A percentile compares a stretch with the other conserved stretches of the same genome.
These are phyloP conservation scores for Python bivittatus DNA, from an alignment of 2,113 vertebrate genomes.

Conservation along the genomic window DNA sequence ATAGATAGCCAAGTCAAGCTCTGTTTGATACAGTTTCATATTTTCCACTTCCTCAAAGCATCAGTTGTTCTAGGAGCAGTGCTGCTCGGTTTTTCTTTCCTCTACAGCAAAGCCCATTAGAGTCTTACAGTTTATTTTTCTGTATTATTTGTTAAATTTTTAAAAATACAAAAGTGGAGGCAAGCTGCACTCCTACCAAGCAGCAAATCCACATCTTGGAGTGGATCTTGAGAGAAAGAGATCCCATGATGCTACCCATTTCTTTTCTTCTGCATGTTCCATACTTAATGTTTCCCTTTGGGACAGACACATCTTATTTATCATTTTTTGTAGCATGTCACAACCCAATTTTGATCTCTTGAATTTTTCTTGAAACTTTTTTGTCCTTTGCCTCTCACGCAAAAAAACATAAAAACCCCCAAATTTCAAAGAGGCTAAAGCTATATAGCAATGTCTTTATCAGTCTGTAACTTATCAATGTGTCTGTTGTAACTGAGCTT, in stretches of 20 bases:
- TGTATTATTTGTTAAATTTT: background rate
- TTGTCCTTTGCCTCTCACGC: background rate
- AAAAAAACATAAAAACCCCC: background rate
- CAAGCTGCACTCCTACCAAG: background rate
- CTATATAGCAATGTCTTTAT: background rate
- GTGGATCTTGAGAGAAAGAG: background rate
- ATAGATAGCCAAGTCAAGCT: too few relatives aligned
- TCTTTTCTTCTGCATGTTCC: background rate
- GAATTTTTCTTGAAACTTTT: background rate
- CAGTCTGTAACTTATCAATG: background rate
- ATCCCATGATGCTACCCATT: background rate
- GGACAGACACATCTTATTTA: background rate
- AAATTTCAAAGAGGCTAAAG: background rate
- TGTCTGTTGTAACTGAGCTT: background rate
- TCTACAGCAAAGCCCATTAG: background rate
- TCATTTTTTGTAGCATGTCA: background rate
- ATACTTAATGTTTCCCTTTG: background rate
- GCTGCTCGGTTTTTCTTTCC: too few relatives aligned
- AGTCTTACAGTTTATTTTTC: background rate
- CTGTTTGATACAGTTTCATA: background rate
- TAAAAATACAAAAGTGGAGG: background rate
- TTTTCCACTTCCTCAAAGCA: background rate
- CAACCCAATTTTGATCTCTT: background rate
- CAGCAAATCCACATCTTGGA: background rate
- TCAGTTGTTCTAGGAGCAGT: background rate